These are phyloP conservation scores for Nothura maculosa DNA, from an alignment of 2,797 vertebrate species.

Conservation along the genomic window DNA sequence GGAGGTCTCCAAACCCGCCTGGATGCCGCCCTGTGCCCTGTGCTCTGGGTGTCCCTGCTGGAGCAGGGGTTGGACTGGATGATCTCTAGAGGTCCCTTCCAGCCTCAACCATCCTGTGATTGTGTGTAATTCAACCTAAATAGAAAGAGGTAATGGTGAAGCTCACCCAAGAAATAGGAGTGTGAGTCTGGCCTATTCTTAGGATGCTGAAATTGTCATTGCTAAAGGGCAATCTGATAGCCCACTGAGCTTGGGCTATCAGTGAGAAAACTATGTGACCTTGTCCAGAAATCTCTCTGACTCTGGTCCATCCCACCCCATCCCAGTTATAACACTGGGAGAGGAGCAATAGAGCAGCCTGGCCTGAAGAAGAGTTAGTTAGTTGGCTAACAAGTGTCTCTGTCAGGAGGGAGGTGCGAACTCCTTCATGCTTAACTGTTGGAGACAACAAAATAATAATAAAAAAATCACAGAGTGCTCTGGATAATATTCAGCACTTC, in stretches of 20 bases:
- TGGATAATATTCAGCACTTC: conserved; percentile 52
- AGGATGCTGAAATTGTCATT: background rate
- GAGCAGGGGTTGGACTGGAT: too few relatives aligned
- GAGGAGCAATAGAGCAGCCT: background rate
- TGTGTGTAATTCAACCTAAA: background rate
- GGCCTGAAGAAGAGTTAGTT: background rate
- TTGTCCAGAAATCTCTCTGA: background rate
- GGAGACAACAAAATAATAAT: background rate
- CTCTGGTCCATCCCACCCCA: background rate
- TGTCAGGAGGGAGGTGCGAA: background rate
- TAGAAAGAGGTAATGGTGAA: background rate
- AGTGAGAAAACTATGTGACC: background rate
- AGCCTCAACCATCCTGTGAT: too few relatives aligned
- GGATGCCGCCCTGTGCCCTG: too few relatives aligned
- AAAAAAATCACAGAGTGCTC: background rate
- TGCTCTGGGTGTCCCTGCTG: too few relatives aligned
- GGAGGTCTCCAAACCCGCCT: too few relatives aligned
- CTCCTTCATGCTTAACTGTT: background rate
- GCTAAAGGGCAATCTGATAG: too few relatives aligned
- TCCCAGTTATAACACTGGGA: background rate
- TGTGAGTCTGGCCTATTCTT: background rate
- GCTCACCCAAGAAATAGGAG: background rate
- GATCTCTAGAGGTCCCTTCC: too few relatives aligned
- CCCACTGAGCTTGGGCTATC: background rate
- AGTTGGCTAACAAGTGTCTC: background rate